Evolutionary conservation across 2,888 invertebrate genomes (phyloP).

Genomic region (Zygaena filipendulae): DNA sequence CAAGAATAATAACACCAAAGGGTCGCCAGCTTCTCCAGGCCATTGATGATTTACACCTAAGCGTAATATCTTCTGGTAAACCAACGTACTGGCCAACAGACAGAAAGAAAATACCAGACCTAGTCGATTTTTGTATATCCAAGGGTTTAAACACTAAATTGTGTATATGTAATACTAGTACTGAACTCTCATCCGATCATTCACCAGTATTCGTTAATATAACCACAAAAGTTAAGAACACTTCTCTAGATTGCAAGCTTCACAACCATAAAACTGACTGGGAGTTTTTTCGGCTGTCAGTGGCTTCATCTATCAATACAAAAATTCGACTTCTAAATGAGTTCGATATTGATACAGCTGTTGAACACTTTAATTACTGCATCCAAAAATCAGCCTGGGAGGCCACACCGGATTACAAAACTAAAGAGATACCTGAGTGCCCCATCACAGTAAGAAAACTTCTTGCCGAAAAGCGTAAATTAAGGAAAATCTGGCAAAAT

Average conservation of each 20-base stretch:
- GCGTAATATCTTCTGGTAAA: constrained; percentile 11
- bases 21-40: constrained; percentile 10
- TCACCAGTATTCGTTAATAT: not conserved
- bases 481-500: not conserved
- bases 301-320: not conserved
- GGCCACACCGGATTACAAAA: not conserved
- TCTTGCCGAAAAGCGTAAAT: not conserved
- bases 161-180: not conserved
- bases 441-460: not conserved
- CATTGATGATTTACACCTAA: constrained; percentile 2
- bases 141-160: constrained; percentile 16
- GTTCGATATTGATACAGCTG: not conserved
- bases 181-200: not conserved
- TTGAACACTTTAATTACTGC: not conserved
- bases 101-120: constrained; percentile 11
- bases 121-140: constrained; percentile 11
- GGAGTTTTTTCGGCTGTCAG: not conserved
- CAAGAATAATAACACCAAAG: constrained; percentile 6
- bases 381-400: not conserved
- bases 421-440: not conserved
- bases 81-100: constrained; percentile 18
- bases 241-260: not conserved
- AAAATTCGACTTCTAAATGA: not conserved
- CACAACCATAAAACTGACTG: not conserved
- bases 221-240: not conserved